Conservation (phyloP, 2,888 invertebrate genomes). For the Acronicta psi region DNA sequence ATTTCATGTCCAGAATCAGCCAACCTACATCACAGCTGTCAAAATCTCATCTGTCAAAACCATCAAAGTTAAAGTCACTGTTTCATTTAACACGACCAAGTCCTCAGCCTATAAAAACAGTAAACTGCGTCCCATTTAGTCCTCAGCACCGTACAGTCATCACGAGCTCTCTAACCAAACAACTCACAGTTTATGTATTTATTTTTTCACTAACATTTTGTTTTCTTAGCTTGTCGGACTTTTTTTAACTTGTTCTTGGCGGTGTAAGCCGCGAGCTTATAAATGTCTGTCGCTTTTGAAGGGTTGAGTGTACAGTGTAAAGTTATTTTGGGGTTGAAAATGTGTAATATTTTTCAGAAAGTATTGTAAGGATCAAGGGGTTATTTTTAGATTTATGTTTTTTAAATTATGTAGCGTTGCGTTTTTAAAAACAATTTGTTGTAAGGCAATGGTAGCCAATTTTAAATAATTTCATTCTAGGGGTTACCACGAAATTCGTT, state of each 20-base stretch:
- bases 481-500: no score
- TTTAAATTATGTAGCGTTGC: no score
- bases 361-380: neutral
- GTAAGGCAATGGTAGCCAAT: no score
- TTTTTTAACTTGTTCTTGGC: conserved; percentile 27
- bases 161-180: conserved; percentile 48
- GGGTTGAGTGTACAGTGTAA: conserved; percentile 25
- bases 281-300: conserved; percentile 33
- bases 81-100: conserved; percentile 38
- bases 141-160: conserved; percentile 52
- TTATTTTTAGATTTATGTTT: neutral
- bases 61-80: conserved; percentile 7
- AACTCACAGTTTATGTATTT: conserved; percentile 36
- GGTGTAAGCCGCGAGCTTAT: conserved; percentile 18
- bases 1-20: neutral
- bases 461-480: no score
- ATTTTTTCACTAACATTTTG: conserved; percentile 31
- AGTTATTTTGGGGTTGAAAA: conserved; percentile 20
- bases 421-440: no score
- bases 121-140: conserved; percentile 45
- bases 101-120: conserved; percentile 44
- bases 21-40: neutral
- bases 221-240: conserved; percentile 35
- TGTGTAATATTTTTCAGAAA: neutral
- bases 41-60: conserved; percentile 26